phyloP scores from a whole-genome alignment of 2,888 invertebrate species.

The Tricholauxania praeusta region DNA sequence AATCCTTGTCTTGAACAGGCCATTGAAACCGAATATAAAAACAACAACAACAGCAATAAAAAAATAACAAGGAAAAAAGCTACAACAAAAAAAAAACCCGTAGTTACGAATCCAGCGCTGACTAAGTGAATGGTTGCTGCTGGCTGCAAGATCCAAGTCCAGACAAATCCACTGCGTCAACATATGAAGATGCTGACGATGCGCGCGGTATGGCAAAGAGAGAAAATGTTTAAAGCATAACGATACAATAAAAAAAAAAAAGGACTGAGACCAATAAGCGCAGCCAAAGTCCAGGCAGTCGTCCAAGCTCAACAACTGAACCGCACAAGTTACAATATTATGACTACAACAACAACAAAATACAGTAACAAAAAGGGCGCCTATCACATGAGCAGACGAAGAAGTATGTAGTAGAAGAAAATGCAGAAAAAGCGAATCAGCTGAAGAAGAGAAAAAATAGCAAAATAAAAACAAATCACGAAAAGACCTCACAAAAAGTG shows the following conservation, averaged over 20 bases:
- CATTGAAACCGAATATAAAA: not conserved
- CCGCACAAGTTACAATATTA: conserved; percentile 26
- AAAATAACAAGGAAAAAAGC: not conserved
- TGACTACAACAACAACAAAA: conserved; percentile 14
- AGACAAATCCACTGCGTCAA: not conserved
- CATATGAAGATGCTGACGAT: not conserved
- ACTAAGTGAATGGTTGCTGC: conserved; percentile 2
- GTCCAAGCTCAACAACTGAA: conserved; percentile 3
- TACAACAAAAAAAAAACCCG: not conserved
- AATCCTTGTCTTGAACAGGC: not conserved
- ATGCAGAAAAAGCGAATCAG: conserved; percentile 4
- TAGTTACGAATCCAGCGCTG: not conserved
- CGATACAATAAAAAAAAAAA: not conserved
- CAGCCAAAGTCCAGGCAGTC: conserved; percentile 22
- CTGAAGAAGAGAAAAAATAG: conserved; percentile 20
- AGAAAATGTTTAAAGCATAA: not conserved
- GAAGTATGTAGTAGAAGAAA: not conserved
- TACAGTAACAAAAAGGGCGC: conserved; percentile 15
- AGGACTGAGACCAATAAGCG: not conserved
- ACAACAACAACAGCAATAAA: not conserved
- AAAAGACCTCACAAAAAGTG: conserved; percentile 36
- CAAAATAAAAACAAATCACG: not conserved
- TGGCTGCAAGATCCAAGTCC: not conserved
- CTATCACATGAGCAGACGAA: conserved; percentile 14
- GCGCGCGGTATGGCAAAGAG: not conserved